Conservation (phyloP, 2,888 invertebrate species). For the Nycteola revayana region DNA sequence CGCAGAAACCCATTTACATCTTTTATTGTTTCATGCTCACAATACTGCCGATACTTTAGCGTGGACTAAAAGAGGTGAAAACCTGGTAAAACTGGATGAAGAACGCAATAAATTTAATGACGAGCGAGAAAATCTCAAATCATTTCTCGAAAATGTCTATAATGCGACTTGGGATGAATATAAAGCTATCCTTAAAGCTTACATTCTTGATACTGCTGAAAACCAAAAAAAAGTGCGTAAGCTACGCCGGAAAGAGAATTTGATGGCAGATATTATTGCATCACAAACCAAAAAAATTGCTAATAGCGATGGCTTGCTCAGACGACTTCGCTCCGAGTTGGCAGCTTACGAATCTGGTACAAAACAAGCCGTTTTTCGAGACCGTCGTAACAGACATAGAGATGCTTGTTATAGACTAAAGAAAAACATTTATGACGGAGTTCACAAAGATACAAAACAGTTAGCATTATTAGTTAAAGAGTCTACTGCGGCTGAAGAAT, state of each 20-base stretch:
- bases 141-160: conserved; percentile 61
- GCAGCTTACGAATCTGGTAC: conserved; percentile 70
- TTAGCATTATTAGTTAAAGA: conserved; percentile 53
- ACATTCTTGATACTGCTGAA: conserved; percentile 60
- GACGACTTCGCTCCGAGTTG: conserved; percentile 57
- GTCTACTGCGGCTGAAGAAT: conserved; percentile 62
- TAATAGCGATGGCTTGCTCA: conserved; percentile 58
- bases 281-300: conserved; percentile 68
- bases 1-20: conserved; percentile 68
- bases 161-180: conserved; percentile 66
- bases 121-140: conserved; percentile 59
- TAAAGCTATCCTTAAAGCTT: conserved; percentile 60
- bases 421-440: conserved; percentile 46
- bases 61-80: conserved; percentile 68
- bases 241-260: conserved; percentile 63
- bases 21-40: conserved; percentile 59
- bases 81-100: conserved; percentile 69
- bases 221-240: conserved; percentile 67
- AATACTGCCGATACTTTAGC: conserved; percentile 56
- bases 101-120: conserved; percentile 54
- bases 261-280: conserved; percentile 72
- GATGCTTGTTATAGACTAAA: conserved; percentile 59
- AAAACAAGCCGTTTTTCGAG: conserved; percentile 68
- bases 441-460: conserved; percentile 49
- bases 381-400: conserved; percentile 63